These are phyloP conservation scores for Tetragonula clypearis DNA, from an alignment of 1,140 invertebrate genomes.

Conservation along the genomic window DNA sequence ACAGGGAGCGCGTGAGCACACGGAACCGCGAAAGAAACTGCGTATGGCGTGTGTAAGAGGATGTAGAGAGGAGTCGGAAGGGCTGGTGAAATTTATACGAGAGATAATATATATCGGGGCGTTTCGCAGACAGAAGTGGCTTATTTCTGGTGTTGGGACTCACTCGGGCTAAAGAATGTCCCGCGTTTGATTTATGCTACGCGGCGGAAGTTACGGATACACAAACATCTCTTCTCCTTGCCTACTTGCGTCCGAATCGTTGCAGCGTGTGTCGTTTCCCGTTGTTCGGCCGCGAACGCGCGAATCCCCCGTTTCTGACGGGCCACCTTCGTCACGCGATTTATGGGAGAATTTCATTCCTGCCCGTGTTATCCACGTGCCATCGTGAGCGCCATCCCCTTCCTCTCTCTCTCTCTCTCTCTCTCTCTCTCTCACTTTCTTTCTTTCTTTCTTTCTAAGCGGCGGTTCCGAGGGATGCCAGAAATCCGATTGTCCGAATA, in stretches of 20 bases:
- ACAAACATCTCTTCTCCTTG: constrained; percentile 56
- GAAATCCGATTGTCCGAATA: background rate
- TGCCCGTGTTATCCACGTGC: constrained; percentile 16
- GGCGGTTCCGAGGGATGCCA: no score
- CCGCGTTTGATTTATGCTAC: constrained; percentile 69
- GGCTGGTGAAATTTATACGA: constrained; percentile 63
- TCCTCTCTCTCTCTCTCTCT: background rate
- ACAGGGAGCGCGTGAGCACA: background rate
- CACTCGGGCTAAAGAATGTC: constrained; percentile 68
- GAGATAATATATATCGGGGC: constrained; percentile 61
- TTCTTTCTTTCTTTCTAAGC: background rate
- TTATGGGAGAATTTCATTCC: constrained; percentile 59
- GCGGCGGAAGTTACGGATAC: constrained; percentile 62
- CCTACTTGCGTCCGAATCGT: constrained; percentile 48
- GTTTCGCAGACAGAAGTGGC: constrained; percentile 61
- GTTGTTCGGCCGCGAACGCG: constrained; percentile 31
- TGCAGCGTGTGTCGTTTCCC: constrained; percentile 41
- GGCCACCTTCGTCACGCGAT: constrained; percentile 43
- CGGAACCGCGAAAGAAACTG: background rate
- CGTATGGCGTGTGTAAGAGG: background rate
- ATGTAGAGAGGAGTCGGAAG: constrained; percentile 25
- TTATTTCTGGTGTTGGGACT: constrained; percentile 69
- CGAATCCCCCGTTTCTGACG: constrained; percentile 36
- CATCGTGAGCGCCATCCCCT: background rate
- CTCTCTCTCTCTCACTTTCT: background rate